Evolutionary conservation across 2,888 invertebrate genomes (phyloP).

Genomic region (Ephialtes manifestator): DNA sequence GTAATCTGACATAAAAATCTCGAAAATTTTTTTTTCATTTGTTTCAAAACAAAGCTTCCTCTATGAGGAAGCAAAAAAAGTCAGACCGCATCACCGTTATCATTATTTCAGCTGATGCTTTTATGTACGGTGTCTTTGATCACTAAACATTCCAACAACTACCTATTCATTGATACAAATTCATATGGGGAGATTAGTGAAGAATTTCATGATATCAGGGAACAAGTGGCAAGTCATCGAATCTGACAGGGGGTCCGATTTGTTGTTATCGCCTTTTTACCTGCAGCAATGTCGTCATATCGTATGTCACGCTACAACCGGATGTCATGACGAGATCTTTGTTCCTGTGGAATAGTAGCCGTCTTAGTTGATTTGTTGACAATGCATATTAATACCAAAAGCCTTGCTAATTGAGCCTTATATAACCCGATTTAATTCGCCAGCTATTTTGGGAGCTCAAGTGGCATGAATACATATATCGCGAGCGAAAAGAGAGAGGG

Average conservation of each 20-base stretch:
- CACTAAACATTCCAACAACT: neutral
- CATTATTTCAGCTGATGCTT: neutral
- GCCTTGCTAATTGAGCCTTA: no score
- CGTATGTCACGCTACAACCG: conserved; percentile 6
- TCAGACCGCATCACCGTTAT: neutral
- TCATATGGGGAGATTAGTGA: neutral
- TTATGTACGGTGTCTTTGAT: neutral
- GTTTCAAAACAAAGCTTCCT: no score
- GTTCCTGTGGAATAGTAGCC: neutral
- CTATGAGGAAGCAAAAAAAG: no score
- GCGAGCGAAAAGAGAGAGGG: neutral
- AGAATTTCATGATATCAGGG: neutral
- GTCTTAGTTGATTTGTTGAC: neutral
- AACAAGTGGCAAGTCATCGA: conserved; percentile 12
- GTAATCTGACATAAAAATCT: no score
- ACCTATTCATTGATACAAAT: conserved; percentile 7
- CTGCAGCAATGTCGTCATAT: conserved; percentile 12
- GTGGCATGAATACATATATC: neutral
- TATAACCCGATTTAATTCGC: neutral
- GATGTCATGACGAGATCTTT: neutral
- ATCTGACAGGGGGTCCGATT: neutral
- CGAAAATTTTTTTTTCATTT: no score
- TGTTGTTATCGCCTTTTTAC: neutral
- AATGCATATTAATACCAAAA: neutral
- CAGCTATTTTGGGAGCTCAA: neutral